Base-by-base conservation (phyloP, 2,113 vertebrate genomes). In the Sylvietta virens region DNA sequence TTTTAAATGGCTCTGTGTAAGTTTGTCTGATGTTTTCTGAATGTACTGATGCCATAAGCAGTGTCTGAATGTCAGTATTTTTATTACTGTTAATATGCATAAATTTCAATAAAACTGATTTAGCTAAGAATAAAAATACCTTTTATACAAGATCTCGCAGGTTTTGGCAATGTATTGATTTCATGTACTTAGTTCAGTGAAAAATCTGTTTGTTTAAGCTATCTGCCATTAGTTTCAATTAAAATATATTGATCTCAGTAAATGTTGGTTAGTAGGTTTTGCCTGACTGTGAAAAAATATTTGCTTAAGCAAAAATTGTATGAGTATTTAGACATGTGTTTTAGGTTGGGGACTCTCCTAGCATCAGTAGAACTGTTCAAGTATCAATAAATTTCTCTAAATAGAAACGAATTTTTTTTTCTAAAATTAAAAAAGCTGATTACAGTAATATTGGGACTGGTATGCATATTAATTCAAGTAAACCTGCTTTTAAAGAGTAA, bases 161-260 rank as follows among this genome's bases (percentile, higher is more conserved):
- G 87, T 97, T 98, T 98, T 96, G 97, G 95, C 89, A 97, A 97
- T 95, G 69, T 94, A 98, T 98, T 96, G 97, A 98, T 97, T 98
- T 97, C 97, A 93, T 95, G 96, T 97, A 97, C 96, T 96, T 94
- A 95, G 87, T 86, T 95, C 88, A 92, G 83, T 97, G 87, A 98
- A 98, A 98, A 98, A 97, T 96, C 91, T 97, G 96, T 98, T 97
- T 88, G 81, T 97, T 98, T 97, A 97, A 98, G 95, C 94, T 98
- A 97, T 97, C 93, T 96, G 91, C 94, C 91, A 96, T 98, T 98
- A 97, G 92, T 96, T 98, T 98, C 97, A 97, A 98, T 98, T 98
- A 98, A 98, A 98, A 98, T 95, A 86, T 96, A 98, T 98, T 44
- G 98, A 98, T 98, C 96, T 96, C 73, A 90, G 94, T 95, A 97